These are phyloP conservation scores for Sebastes jordani DNA, from an alignment of 2,797 vertebrate species.

Conservation along the genomic window DNA sequence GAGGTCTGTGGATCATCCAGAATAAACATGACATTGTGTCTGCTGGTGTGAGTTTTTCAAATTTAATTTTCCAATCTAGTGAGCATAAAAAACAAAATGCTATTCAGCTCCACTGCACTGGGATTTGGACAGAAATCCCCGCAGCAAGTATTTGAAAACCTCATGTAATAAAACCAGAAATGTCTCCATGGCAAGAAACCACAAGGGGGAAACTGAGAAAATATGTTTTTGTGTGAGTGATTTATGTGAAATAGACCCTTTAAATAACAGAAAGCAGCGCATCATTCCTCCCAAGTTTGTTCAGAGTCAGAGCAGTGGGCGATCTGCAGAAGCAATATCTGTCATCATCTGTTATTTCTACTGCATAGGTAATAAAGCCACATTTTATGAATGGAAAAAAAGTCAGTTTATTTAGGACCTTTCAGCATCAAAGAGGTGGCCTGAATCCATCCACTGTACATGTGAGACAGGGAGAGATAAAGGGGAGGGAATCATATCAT, in stretches of 20 bases:
- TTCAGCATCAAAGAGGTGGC: conserved; percentile 1
- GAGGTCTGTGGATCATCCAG: background rate
- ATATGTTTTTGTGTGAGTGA: background rate
- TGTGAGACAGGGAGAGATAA: background rate
- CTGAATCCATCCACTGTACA: conserved; percentile 22
- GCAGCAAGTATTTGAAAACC: background rate
- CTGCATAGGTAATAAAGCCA: background rate
- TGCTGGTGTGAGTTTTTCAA: background rate
- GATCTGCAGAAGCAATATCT: background rate
- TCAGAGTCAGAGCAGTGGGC: background rate
- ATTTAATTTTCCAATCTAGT: background rate
- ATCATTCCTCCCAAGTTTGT: background rate
- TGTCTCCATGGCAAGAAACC: background rate
- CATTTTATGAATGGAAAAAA: conserved; percentile 3
- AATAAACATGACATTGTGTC: background rate
- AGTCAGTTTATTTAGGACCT: background rate
- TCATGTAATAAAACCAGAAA: background rate
- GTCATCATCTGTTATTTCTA: background rate
- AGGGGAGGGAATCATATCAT: conserved; percentile 18
- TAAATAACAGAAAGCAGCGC: background rate
- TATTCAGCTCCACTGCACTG: background rate
- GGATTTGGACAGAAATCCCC: background rate
- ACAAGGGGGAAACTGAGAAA: background rate
- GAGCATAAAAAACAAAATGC: background rate
- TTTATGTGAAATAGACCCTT: background rate